phyloP scores from a whole-genome alignment of 2,888 invertebrate species.

The Lottia scabra region DNA sequence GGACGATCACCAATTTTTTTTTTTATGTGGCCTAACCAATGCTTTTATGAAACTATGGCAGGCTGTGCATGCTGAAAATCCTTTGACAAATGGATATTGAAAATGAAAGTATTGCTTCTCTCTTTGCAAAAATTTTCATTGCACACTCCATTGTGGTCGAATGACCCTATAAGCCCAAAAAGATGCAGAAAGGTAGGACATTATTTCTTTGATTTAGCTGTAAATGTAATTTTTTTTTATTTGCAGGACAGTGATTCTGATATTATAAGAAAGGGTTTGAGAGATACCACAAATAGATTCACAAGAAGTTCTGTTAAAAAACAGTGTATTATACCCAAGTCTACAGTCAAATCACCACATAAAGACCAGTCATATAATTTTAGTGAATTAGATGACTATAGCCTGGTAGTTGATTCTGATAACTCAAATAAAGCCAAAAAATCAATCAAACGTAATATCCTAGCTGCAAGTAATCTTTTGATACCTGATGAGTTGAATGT shows the following conservation, averaged over 20 bases:
- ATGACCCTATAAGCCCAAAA: too few species aligned
- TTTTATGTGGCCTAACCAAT: too few species aligned
- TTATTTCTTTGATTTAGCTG: too few species aligned
- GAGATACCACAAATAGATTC: not conserved
- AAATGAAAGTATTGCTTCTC: too few species aligned
- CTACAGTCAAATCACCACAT: not conserved
- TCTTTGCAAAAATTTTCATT: too few species aligned
- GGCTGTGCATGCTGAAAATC: too few species aligned
- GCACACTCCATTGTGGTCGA: too few species aligned
- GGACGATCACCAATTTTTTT: too few species aligned
- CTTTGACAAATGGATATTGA: too few species aligned
- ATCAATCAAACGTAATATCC: not conserved
- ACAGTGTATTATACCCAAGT: not conserved
- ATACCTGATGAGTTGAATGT: conserved; percentile 10
- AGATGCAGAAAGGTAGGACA: too few species aligned
- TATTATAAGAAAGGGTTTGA: not conserved
- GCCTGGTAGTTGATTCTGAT: conserved; percentile 45
- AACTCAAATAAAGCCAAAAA: conserved; percentile 23
- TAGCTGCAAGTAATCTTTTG: not conserved
- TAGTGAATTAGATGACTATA: conserved; percentile 61
- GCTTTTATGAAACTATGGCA: too few species aligned
- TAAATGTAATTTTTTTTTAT: too few species aligned
- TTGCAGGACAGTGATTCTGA: not conserved
- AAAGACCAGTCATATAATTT: conserved; percentile 38
- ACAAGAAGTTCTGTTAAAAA: not conserved